Evolutionary conservation across 2,888 invertebrate species (phyloP).

Genomic region (Xestia ashworthii): DNA sequence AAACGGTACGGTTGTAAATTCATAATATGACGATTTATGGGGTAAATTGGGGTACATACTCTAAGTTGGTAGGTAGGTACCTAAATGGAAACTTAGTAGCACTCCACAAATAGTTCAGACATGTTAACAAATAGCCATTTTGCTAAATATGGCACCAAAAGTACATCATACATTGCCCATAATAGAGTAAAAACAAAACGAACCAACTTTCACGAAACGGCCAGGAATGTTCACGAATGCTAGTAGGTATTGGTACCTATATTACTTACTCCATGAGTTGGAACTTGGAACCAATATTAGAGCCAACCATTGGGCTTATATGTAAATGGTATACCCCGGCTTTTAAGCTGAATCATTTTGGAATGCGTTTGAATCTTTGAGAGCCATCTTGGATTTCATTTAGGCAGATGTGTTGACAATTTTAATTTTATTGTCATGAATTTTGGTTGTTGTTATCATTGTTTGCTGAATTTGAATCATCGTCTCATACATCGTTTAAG

Average conservation of each 20-base stretch:
- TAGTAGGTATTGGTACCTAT: constrained; percentile 41
- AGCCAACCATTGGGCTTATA: constrained; percentile 24
- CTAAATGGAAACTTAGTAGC: background rate
- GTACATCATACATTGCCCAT: constrained; percentile 5
- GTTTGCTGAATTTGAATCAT: background rate
- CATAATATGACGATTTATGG: background rate
- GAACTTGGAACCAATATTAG: constrained; percentile 44
- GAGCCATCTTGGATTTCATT: constrained; percentile 29
- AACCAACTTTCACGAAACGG: constrained; percentile 73
- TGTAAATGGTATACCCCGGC: constrained; percentile 38
- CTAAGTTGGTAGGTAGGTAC: too few species aligned
- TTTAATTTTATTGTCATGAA: background rate
- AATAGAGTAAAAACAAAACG: constrained; percentile 66
- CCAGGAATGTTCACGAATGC: constrained; percentile 78
- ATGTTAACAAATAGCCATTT: constrained; percentile 20
- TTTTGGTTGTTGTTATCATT: background rate
- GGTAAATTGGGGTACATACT: too few species aligned
- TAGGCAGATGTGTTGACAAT: constrained; percentile 5
- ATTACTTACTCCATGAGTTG: constrained; percentile 38
- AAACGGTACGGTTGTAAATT: background rate
- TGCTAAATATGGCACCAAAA: constrained; percentile 38
- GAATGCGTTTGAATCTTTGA: constrained; percentile 35
- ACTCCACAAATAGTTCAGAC: background rate
- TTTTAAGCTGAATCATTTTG: constrained; percentile 47
- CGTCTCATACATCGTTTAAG: background rate